These are phyloP conservation scores for Pasiphila rectangulata DNA, from an alignment of 2,888 invertebrate species.

Conservation along the genomic window DNA sequence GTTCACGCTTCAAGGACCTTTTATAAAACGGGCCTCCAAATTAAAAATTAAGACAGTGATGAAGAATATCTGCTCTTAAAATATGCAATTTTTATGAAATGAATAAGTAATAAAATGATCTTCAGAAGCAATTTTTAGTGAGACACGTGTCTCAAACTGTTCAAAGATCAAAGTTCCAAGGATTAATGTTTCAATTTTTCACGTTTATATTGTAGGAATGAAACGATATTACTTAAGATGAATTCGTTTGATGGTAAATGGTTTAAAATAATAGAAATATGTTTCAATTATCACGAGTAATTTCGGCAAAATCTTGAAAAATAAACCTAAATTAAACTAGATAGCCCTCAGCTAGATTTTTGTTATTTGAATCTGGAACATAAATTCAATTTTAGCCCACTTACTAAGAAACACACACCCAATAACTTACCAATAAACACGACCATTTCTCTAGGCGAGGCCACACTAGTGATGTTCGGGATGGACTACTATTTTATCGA, in stretches of 20 bases:
- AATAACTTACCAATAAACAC: neutral
- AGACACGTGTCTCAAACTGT: conserved; percentile 6
- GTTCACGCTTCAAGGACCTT: conserved; percentile 41
- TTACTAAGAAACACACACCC: neutral
- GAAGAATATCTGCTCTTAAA: conserved; percentile 29
- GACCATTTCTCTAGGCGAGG: neutral
- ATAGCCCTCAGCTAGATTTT: no score
- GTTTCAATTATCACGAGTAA: no score
- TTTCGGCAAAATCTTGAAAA: no score
- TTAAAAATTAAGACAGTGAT: conserved; percentile 42
- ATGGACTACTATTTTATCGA: conserved; percentile 48
- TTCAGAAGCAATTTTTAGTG: neutral
- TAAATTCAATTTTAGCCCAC: no score
- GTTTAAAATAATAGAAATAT: no score
- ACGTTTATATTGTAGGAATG: no score
- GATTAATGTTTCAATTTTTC: conserved; percentile 7
- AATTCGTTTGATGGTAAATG: no score
- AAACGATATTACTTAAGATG: no score
- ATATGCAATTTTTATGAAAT: conserved; percentile 11
- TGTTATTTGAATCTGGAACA: no score
- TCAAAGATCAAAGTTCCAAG: conserved; percentile 8
- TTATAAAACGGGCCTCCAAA: conserved; percentile 49
- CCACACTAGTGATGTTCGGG: conserved; percentile 19
- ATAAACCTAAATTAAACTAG: no score
- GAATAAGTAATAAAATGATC: conserved; percentile 5